Conservation (phyloP, 1,140 invertebrate genomes). For the Vollenhovia emeryi region DNA sequence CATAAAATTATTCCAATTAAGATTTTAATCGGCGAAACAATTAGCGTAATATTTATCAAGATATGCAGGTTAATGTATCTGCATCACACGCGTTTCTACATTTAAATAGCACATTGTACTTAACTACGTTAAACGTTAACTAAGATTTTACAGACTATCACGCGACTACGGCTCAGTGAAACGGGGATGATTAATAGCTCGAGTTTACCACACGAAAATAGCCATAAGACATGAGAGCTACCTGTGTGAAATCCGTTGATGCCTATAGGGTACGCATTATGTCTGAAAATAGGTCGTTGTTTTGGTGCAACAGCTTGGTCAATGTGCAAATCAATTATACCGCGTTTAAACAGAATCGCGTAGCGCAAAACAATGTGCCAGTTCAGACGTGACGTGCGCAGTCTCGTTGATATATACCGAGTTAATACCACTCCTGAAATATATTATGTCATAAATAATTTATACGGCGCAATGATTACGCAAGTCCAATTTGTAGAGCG, state of each 20-base stretch:
- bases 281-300: constrained; percentile 66
- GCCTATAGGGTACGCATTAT: constrained; percentile 61
- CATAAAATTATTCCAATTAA: constrained; percentile 1
- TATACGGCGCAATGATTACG: constrained; percentile 59
- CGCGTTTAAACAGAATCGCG: constrained; percentile 68
- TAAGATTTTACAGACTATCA: constrained; percentile 29
- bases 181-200: constrained; percentile 42
- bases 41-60: neutral
- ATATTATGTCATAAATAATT: constrained; percentile 65
- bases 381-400: constrained; percentile 61
- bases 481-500: constrained; percentile 54
- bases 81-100: neutral
- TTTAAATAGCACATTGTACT: constrained; percentile 1
- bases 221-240: constrained; percentile 38
- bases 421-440: constrained; percentile 60
- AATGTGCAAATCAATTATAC: constrained; percentile 72
- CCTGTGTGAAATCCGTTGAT: constrained; percentile 33
- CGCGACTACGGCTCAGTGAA: constrained; percentile 10
- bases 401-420: constrained; percentile 41
- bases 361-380: constrained; percentile 65
- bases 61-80: constrained; percentile 3
- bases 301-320: constrained; percentile 65
- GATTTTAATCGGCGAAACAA: neutral
- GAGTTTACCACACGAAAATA: constrained; percentile 48
- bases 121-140: constrained; percentile 26